Percentiles rank a stretch among this genome's conserved stretches.
phyloP scores from a whole-genome alignment of 2,888 invertebrate genomes.

The Andrena trimmerana region DNA sequence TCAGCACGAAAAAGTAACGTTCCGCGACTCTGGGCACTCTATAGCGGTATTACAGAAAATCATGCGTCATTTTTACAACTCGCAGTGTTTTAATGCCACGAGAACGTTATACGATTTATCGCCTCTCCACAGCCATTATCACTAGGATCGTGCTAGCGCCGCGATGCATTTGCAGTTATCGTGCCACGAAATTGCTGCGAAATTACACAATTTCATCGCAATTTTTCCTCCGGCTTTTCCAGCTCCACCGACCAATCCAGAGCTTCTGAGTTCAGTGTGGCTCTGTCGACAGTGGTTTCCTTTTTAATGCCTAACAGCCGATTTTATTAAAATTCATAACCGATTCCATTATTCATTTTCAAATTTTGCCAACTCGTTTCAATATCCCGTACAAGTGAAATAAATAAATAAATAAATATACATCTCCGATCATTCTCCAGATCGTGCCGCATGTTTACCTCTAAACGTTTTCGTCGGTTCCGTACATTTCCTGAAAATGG shows the following conservation, averaged over 20 bases:
- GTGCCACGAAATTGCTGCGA: conserved; percentile 34
- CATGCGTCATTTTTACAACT: conserved; percentile 5
- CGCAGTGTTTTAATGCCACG: conserved; percentile 15
- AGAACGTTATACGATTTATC: conserved; percentile 18
- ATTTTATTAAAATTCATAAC: conserved; percentile 9
- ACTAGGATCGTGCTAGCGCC: conserved; percentile 22
- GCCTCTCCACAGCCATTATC: conserved; percentile 22
- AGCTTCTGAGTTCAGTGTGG: neutral
- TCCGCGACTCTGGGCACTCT: neutral
- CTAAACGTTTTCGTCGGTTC: neutral
- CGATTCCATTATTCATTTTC: neutral
- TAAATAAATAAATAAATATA: neutral
- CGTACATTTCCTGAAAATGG: neutral
- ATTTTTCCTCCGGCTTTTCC: conserved; percentile 31
- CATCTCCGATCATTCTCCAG: too few relatives aligned
- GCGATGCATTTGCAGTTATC: conserved; percentile 58
- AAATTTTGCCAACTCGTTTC: neutral
- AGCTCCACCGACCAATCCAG: neutral
- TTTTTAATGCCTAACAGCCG: neutral
- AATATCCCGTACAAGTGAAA: neutral
- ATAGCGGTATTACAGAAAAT: neutral
- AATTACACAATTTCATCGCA: conserved; percentile 50
- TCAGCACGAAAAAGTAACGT: neutral
- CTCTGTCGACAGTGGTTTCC: neutral
- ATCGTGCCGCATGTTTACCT: neutral